A percentile compares a stretch with the other conserved stretches of the same genome.
Evolutionary conservation across 2,797 vertebrate species (phyloP).

Genomic region (Rhabdomys pumilio): DNA sequence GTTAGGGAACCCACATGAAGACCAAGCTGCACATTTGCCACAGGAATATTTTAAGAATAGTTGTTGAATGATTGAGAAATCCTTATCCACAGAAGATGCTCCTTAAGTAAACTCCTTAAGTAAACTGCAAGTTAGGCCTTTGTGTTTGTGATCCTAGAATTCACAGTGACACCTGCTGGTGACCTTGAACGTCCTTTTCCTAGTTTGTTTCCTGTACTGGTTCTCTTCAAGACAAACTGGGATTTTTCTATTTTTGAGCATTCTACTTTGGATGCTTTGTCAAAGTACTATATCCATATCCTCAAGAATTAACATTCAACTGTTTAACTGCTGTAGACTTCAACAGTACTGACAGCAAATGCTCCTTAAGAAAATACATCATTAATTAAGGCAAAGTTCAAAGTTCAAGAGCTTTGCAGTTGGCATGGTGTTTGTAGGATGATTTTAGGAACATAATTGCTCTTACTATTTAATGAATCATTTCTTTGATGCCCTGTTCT

Average conservation of each 20-base stretch:
- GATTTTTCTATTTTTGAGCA: slow-evolving; percentile 49
- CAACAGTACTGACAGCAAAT: not conserved
- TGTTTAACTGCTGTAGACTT: slow-evolving; percentile 16
- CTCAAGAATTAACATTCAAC: not conserved
- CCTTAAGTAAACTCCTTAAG: slow-evolving; percentile 52
- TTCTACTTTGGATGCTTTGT: slow-evolving; percentile 32
- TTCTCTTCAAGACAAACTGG: slow-evolving; percentile 27
- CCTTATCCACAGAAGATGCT: slow-evolving; percentile 34
- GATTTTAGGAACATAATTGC: slow-evolving; percentile 29
- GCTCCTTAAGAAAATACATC: slow-evolving; percentile 18
- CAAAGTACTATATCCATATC: slow-evolving; percentile 3
- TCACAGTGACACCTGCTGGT: slow-evolving; percentile 89
- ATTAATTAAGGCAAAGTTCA: slow-evolving; percentile 31
- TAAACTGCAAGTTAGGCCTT: slow-evolving; percentile 40
- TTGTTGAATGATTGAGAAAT: slow-evolving; percentile 54
- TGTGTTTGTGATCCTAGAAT: slow-evolving; percentile 64
- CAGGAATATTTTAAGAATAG: not conserved
- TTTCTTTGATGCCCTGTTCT: slow-evolving; percentile 44
- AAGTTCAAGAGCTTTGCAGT: slow-evolving; percentile 32
- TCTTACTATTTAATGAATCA: slow-evolving; percentile 38
- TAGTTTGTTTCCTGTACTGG: not conserved
- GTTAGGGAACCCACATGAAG: not conserved
- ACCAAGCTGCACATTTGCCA: not conserved
- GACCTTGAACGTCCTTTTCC: slow-evolving; percentile 58
- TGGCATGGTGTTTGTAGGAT: not conserved